These are phyloP conservation scores for Melitaea cinxia DNA, from an alignment of 1,140 invertebrate species.

Conservation along the genomic window DNA sequence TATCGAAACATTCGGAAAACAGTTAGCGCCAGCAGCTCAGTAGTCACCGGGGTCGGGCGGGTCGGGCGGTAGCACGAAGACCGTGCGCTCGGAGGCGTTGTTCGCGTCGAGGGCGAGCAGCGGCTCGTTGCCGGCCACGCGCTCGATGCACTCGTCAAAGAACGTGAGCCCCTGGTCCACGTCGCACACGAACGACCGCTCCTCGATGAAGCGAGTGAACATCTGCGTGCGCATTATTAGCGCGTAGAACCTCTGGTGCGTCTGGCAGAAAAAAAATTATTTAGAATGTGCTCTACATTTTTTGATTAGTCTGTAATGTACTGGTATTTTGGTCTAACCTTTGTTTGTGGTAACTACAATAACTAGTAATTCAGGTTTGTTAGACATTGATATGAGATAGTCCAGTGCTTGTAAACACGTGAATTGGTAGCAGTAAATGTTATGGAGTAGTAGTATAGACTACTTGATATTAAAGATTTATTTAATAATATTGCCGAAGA, in stretches of 20 bases:
- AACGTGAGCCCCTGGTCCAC: conserved; percentile 94
- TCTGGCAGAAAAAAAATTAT: conserved; percentile 77
- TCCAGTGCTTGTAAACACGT: no score
- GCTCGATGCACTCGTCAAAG: conserved; percentile 98
- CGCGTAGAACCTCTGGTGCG: conserved; percentile 95
- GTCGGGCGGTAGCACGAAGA: conserved; percentile 98
- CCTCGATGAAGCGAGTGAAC: conserved; percentile 99
- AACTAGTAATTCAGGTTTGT: no score
- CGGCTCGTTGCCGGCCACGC: conserved; percentile 85
- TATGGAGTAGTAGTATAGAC: no score
- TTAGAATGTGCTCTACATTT: no score
- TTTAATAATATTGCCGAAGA: no score
- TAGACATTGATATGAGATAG: no score
- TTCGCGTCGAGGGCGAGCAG: conserved; percentile 88
- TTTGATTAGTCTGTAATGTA: no score
- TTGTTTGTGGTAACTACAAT: no score
- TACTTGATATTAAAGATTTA: no score
- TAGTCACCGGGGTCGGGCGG: conserved; percentile 76
- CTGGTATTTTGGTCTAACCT: no score
- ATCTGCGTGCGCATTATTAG: conserved; percentile 96
- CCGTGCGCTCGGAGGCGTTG: conserved; percentile 89
- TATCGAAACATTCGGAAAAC: no score
- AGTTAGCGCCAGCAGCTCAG: not conserved
- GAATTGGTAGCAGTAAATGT: no score
- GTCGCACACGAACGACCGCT: conserved; percentile 98